Evolutionary conservation across 2,797 vertebrate species (phyloP).

Genomic region (Typhlichthys eigenmanni): DNA sequence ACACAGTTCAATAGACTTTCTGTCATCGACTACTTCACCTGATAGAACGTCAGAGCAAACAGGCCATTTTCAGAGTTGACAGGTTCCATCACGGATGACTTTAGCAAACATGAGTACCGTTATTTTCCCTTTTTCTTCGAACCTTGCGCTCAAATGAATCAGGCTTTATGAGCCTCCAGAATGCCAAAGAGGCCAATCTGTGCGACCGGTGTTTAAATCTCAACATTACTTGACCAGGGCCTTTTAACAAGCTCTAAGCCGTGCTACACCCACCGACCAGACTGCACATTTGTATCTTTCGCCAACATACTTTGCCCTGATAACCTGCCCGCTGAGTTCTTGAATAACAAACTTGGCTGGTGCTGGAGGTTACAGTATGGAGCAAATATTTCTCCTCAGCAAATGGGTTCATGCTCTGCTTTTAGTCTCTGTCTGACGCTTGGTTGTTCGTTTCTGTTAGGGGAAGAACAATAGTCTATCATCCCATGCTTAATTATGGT

Average conservation of each 20-base stretch:
- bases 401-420: conserved; percentile 41
- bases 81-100: conserved; percentile 78
- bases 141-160: conserved; percentile 76
- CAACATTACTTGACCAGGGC: conserved; percentile 75
- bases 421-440: conserved; percentile 42
- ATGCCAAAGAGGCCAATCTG: conserved; percentile 73
- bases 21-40: conserved; percentile 66
- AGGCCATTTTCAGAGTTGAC: conserved; percentile 75
- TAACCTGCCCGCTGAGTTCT: conserved; percentile 42
- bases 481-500: conserved; percentile 36
- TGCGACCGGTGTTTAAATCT: conserved; percentile 74
- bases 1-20: conserved; percentile 74
- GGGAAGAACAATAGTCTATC: conserved; percentile 41
- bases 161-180: conserved; percentile 75
- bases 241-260: conserved; percentile 74
- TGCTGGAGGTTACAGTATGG: conserved; percentile 31
- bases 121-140: conserved; percentile 58
- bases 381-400: conserved; percentile 53
- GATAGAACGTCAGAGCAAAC: conserved; percentile 67
- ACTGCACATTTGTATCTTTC: conserved; percentile 58
- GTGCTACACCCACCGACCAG: conserved; percentile 48
- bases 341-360: conserved; percentile 48
- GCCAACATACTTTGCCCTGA: conserved; percentile 53
- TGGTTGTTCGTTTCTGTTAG: conserved; percentile 18
- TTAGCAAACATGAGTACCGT: conserved; percentile 74